These are phyloP conservation scores for Hypocryptadius cinnamomeus DNA, from an alignment of 2,113 vertebrate species.

Conservation along the genomic window DNA sequence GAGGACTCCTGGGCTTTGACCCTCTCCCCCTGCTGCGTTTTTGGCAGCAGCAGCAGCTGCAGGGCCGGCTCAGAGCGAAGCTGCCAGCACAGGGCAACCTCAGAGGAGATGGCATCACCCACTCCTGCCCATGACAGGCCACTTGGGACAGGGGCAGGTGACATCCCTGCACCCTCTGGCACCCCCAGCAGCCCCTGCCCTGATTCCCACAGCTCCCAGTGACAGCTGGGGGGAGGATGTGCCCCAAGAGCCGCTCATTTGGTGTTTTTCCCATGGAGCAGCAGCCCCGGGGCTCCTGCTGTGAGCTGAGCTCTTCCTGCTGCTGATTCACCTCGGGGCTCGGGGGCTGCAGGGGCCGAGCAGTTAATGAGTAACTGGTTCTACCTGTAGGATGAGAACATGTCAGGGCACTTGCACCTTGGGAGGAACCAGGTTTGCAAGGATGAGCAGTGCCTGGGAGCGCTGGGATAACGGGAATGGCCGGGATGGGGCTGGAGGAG, in stretches of 20 bases:
- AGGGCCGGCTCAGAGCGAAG: neutral
- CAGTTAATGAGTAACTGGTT: slow-evolving; percentile 4
- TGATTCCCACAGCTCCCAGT: neutral
- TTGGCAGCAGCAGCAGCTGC: neutral
- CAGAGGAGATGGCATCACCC: neutral
- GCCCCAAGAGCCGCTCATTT: neutral
- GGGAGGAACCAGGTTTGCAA: neutral
- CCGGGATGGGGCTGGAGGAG: neutral
- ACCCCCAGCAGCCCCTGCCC: neutral
- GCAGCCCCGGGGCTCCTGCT: neutral
- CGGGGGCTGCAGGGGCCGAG: neutral
- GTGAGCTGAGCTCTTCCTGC: neutral
- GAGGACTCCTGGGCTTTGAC: neutral
- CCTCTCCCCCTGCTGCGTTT: neutral
- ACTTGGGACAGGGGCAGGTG: neutral
- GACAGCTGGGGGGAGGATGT: neutral
- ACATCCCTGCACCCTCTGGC: neutral
- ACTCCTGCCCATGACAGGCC: accelerated
- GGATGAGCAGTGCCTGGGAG: neutral
- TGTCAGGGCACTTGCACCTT: neutral
- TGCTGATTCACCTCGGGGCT: slow-evolving; percentile 14
- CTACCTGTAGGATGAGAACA: neutral
- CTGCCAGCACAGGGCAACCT: accelerated
- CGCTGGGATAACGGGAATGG: neutral
- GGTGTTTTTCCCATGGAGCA: neutral